Conservation (phyloP, 2,797 vertebrate genomes). For the Selene dorsalis region DNA sequence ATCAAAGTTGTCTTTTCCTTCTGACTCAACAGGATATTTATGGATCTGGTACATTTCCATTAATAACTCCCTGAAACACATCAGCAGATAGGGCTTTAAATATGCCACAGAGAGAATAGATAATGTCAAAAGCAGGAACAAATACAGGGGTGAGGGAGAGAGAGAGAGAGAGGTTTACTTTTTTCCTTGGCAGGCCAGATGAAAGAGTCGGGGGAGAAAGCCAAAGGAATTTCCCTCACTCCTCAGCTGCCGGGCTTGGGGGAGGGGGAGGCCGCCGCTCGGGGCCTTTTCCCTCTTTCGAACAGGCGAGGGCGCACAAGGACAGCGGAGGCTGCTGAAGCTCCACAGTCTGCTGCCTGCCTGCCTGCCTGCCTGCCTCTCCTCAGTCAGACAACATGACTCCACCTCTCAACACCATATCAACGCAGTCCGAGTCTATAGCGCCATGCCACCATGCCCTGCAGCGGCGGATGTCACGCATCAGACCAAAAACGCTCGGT, state of each 20-base stretch:
- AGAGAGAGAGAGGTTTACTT: neutral
- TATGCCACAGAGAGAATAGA: no score
- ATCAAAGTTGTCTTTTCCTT: neutral
- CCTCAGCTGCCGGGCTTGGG: constrained; percentile 35
- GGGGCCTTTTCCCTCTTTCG: constrained; percentile 69
- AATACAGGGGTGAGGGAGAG: no score
- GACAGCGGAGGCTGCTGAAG: constrained; percentile 79
- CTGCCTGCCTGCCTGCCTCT: neutral
- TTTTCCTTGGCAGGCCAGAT: constrained; percentile 57
- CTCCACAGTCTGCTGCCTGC: constrained; percentile 18
- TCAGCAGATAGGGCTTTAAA: neutral
- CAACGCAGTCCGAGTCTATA: constrained; percentile 4
- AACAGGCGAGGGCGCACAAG: constrained; percentile 88
- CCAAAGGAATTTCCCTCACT: constrained; percentile 78
- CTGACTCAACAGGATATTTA: constrained; percentile 1
- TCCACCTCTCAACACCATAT: constrained; percentile 34
- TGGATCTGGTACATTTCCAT: neutral
- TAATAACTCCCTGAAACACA: neutral
- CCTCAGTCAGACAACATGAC: constrained; percentile 45
- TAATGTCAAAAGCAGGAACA: no score
- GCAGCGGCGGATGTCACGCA: neutral
- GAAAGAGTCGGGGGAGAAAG: constrained; percentile 66
- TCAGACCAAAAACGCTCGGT: neutral
- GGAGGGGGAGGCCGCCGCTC: constrained; percentile 38
- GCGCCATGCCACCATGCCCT: neutral